Conservation (phyloP, 2,797 vertebrate species). For the Neostethus bicornis region DNA sequence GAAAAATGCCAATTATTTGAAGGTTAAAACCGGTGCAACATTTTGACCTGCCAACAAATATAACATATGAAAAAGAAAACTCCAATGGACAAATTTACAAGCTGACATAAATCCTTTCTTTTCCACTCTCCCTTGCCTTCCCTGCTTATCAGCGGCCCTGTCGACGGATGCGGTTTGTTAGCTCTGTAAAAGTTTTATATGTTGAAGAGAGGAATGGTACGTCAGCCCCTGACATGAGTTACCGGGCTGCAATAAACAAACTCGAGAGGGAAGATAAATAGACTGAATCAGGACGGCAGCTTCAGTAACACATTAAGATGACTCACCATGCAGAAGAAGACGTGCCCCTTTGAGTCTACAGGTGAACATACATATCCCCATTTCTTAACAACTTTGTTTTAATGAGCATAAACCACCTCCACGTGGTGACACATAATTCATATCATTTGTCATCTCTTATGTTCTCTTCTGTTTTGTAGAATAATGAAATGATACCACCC, state of each 20-base stretch:
- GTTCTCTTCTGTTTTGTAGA: not conserved
- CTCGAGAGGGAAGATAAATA: slow-evolving; percentile 73
- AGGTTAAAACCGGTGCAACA: slow-evolving; percentile 11
- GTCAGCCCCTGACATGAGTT: slow-evolving; percentile 70
- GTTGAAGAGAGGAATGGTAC: slow-evolving; percentile 70
- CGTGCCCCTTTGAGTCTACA: slow-evolving; percentile 13
- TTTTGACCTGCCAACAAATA: slow-evolving; percentile 35
- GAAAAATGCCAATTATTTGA: slow-evolving; percentile 4
- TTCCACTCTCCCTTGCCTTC: slow-evolving; percentile 36
- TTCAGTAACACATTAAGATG: slow-evolving; percentile 68
- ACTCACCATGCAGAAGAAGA: slow-evolving; percentile 23
- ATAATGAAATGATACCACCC: not conserved
- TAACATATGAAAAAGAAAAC: slow-evolving; percentile 42
- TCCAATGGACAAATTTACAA: slow-evolving; percentile 73
- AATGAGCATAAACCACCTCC: not conserved
- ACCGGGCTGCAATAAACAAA: slow-evolving; percentile 74
- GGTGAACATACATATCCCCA: slow-evolving; percentile 3
- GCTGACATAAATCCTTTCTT: slow-evolving; percentile 65
- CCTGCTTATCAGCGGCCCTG: slow-evolving; percentile 28
- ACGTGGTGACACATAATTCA: not conserved
- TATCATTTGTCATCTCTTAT: not conserved
- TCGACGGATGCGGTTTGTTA: slow-evolving; percentile 72
- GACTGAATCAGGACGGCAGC: slow-evolving; percentile 61
- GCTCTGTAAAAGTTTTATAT: slow-evolving; percentile 79
- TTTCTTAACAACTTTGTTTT: slow-evolving; percentile 2